Base-by-base conservation (phyloP, 2,113 vertebrate species). In the Sander vitreus region DNA sequence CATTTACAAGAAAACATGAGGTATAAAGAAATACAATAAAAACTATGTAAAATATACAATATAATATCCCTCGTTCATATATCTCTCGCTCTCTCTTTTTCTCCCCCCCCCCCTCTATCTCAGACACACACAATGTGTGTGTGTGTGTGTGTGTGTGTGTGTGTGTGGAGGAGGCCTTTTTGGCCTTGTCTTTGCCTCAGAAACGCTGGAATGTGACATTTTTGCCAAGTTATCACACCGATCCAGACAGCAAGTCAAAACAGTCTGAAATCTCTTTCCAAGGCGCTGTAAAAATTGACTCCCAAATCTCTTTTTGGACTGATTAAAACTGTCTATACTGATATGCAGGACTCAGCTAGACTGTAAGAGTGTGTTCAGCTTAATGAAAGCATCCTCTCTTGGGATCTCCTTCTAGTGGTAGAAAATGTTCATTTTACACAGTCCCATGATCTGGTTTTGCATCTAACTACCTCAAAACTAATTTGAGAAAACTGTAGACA, bases 171-270 rank as follows among this genome's bases (percentile, higher is more conserved):
- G 30, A 5, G 30, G 30, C 30, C 30, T 33, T 33, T 5, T 33
- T 33, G 33, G 6, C 33, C 6, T 59, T 58, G 54, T 73, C 15
- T 64, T 12, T 72, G 6, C 8, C 47, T 59, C n/a, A 60, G 19
- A 68, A 66, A 48, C 2, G 21, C 70, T 60, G 80, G 50, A 87
- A 81, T 84, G 67, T 78, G 73, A 53, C 19, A 36, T 82, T 81
- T 78, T 76, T 77, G 72, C 63, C 66, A 73, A 45, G n/a, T 6
- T 47, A 81, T 69, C 58, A n/a, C 55, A 39, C 70, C 2, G 16
- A 60, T 69, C 72, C 85, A 72, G 65, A 80, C 33, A 54, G 59
- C 18, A 11, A 82, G 33, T 75, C 58, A 75, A 59, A 89, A 71
- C 84, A 67, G 69, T 63, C 51, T 77, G 71, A 76, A 78, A 62